Percentiles rank a stretch among this genome's conserved stretches.
Evolutionary conservation across 1,140 invertebrate genomes (phyloP).

Genomic region (Bombus breviceps): DNA sequence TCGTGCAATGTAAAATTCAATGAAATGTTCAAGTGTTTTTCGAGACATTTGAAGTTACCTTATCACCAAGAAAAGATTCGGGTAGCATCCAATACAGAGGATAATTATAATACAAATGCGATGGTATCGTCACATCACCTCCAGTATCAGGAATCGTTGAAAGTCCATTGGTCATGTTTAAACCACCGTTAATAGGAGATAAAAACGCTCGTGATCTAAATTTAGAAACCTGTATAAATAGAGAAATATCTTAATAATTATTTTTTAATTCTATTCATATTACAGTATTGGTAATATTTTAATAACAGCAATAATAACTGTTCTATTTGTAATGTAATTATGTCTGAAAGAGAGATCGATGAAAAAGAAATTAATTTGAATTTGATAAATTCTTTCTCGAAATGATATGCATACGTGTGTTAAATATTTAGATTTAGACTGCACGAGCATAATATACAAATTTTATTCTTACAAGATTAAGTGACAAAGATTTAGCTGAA

Average conservation of each 20-base stretch:
- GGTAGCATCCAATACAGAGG: conserved; percentile 95
- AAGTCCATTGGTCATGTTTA: conserved; percentile 85
- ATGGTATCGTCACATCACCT: conserved; percentile 87
- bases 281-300: not conserved
- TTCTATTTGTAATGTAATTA: not conserved
- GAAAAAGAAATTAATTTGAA: not conserved
- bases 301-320: not conserved
- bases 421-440: not conserved
- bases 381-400: not conserved
- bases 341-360: not conserved
- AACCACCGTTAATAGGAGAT: conserved; percentile 73
- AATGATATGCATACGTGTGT: not conserved
- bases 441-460: too few species aligned
- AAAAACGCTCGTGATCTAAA: conserved; percentile 73
- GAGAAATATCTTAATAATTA: not conserved
- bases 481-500: not conserved
- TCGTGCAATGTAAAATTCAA: not conserved
- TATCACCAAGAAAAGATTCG: conserved; percentile 92
- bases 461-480: not conserved
- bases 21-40: not conserved
- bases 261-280: not conserved
- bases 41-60: conserved; percentile 80
- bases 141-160: conserved; percentile 87
- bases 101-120: conserved; percentile 86
- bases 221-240: conserved; percentile 73